These are phyloP conservation scores for Mayetiola destructor DNA, from an alignment of 2,888 invertebrate genomes.

Conservation along the genomic window DNA sequence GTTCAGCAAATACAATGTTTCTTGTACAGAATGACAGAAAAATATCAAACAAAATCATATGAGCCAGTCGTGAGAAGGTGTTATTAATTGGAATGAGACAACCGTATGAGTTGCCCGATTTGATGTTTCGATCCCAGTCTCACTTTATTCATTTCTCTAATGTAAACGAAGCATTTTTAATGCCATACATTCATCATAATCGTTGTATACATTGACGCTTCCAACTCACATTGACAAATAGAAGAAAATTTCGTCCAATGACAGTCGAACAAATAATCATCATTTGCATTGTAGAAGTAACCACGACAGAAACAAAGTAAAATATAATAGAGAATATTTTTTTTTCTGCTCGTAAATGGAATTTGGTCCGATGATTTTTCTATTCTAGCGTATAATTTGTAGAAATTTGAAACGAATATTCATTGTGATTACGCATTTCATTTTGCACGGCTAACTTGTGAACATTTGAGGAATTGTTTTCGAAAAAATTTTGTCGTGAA, in stretches of 20 bases:
- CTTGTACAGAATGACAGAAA: too few species aligned
- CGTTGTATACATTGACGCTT: background rate
- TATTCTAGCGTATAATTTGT: background rate
- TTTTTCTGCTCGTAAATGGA: background rate
- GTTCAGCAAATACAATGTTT: too few species aligned
- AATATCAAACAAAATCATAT: too few species aligned
- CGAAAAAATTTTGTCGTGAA: background rate
- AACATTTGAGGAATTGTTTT: background rate
- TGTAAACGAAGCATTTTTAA: slow-evolving; percentile 10
- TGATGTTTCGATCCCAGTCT: background rate
- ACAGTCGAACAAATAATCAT: slow-evolving; percentile 7
- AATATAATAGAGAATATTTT: background rate
- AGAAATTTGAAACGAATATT: background rate
- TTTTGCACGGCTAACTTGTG: background rate
- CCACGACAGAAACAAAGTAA: background rate
- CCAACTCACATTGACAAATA: background rate
- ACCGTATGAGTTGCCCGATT: too few species aligned
- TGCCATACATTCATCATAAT: too few species aligned
- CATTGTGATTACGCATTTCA: too few species aligned
- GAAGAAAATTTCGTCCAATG: background rate
- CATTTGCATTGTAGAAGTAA: background rate
- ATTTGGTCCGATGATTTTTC: background rate
- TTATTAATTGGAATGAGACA: background rate
- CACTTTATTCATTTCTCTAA: background rate
- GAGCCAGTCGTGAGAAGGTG: too few species aligned